phyloP scores from a whole-genome alignment of 2,113 vertebrate species.

The Labeo catla region DNA sequence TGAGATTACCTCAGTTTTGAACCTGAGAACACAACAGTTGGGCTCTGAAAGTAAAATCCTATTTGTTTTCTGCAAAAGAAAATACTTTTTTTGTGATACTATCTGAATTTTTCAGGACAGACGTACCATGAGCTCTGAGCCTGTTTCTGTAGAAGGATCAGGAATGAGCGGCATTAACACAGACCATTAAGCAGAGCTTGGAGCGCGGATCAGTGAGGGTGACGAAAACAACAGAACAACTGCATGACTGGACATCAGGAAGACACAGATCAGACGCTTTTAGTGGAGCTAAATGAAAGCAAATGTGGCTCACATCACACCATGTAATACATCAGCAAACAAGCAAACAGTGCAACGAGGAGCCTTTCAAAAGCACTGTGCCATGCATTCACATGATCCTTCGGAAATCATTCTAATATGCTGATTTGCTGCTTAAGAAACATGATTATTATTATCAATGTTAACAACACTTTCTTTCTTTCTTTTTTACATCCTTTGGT shows the following conservation, averaged over 20 bases:
- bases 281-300: conserved; percentile 43
- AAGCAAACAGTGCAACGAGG: background rate
- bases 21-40: background rate
- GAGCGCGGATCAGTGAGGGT: conserved; percentile 67
- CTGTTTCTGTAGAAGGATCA: conserved; percentile 52
- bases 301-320: background rate
- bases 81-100: background rate
- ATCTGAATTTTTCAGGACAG: background rate
- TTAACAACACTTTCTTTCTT: too few species aligned
- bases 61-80: background rate
- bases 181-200: conserved; percentile 72
- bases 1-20: background rate
- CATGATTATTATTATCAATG: too few species aligned
- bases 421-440: too few species aligned
- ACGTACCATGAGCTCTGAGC: background rate
- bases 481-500: too few species aligned
- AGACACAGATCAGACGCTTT: conserved; percentile 56
- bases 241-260: conserved; percentile 60
- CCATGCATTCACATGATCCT: background rate
- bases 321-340: conserved; percentile 2
- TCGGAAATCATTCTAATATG: too few species aligned
- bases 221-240: conserved; percentile 69
- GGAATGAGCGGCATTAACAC: conserved; percentile 70
- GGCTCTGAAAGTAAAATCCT: background rate
- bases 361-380: background rate